These are phyloP conservation scores for Salmo trutta DNA, from an alignment of 2,797 vertebrate species.

Conservation along the genomic window DNA sequence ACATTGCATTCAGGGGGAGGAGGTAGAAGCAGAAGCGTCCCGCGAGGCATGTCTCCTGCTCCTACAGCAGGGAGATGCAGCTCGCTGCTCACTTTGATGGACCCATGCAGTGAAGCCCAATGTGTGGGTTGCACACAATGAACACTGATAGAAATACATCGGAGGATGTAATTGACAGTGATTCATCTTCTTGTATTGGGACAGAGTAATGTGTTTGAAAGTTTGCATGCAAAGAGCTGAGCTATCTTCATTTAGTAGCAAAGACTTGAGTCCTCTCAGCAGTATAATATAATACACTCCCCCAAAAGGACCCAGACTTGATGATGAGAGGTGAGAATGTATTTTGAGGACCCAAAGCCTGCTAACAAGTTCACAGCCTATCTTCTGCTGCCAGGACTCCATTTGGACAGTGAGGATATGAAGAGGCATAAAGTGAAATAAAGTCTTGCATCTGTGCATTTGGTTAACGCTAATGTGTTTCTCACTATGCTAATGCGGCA, in stretches of 20 bases:
- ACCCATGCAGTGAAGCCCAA: conserved; percentile 43
- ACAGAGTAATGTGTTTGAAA: not conserved
- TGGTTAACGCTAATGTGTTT: not conserved
- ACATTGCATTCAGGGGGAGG: conserved; percentile 48
- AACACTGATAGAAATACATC: conserved; percentile 28
- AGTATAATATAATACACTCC: not conserved
- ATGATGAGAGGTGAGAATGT: conserved; percentile 28
- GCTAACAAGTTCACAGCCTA: conserved; percentile 22
- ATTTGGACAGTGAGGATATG: conserved; percentile 3
- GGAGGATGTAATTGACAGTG: conserved; percentile 28
- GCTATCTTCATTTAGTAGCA: not conserved
- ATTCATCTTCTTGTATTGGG: not conserved
- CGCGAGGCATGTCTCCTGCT: conserved; percentile 57
- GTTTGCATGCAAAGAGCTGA: not conserved
- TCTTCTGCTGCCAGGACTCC: not conserved
- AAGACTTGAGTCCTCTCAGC: not conserved
- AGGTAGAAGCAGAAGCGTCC: conserved; percentile 54
- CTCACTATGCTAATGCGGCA: not conserved
- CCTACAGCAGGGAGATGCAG: conserved; percentile 51
- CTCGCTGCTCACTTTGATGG: conserved; percentile 62
- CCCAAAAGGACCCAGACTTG: not conserved
- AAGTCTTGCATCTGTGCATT: not conserved
- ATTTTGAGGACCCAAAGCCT: conserved; percentile 3
- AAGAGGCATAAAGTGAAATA: not conserved
- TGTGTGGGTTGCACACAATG: conserved; percentile 38